phyloP scores from a whole-genome alignment of 2,888 invertebrate genomes.

The Yponomeuta evonymella region DNA sequence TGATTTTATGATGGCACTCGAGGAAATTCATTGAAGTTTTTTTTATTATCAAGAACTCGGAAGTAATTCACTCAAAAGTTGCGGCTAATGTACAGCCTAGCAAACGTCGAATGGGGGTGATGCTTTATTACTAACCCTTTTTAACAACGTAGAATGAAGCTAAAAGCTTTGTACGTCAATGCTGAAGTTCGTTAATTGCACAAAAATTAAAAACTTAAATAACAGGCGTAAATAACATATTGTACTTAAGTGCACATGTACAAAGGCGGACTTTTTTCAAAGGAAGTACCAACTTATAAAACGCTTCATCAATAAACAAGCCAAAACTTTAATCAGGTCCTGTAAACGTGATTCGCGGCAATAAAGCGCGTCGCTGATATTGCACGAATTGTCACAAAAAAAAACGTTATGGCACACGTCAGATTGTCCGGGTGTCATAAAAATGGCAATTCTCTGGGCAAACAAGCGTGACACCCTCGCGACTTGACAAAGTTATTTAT shows the following conservation, averaged over 20 bases:
- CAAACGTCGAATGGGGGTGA: background rate
- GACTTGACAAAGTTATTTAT: background rate
- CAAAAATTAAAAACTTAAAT: too few relatives aligned
- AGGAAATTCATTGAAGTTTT: background rate
- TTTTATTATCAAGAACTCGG: background rate
- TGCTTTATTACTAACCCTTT: background rate
- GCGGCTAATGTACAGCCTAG: background rate
- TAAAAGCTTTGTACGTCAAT: too few relatives aligned
- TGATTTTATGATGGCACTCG: background rate
- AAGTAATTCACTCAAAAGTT: background rate
- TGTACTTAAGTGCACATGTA: too few relatives aligned
- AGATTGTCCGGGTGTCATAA: conserved; percentile 36
- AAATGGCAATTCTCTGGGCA: conserved; percentile 54
- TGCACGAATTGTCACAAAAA: conserved; percentile 13
- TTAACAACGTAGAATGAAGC: background rate
- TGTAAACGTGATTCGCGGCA: conserved; percentile 1
- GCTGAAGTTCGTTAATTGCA: too few relatives aligned
- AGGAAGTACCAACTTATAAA: too few relatives aligned
- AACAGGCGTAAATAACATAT: too few relatives aligned
- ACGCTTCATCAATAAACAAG: background rate
- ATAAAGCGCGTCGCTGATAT: conserved; percentile 4
- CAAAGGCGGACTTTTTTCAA: too few relatives aligned
- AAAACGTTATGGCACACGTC: conserved; percentile 38
- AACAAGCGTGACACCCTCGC: conserved; percentile 26
- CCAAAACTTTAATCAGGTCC: background rate